These are phyloP conservation scores for Aricia agestis DNA, from an alignment of 1,140 invertebrate species.

Conservation along the genomic window DNA sequence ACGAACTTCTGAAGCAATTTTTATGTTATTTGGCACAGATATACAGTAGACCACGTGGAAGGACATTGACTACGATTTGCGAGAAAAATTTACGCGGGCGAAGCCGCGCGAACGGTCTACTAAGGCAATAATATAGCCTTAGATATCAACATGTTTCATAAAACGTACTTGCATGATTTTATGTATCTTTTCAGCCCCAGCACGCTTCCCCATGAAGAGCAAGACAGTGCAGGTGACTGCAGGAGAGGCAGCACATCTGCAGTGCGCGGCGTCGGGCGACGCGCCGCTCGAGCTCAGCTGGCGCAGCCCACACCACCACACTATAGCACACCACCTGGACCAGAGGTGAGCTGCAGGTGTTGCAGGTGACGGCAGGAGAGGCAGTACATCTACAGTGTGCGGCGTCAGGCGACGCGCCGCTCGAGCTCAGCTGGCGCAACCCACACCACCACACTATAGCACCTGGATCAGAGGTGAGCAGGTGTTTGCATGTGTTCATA, in stretches of 20 bases:
- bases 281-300: constrained; percentile 91
- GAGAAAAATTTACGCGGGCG: too few relatives aligned
- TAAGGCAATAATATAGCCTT: too few relatives aligned
- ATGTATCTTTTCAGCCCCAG: constrained; percentile 80
- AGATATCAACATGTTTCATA: too few relatives aligned
- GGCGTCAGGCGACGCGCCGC: constrained; percentile 91
- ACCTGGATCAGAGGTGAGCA: constrained; percentile 80
- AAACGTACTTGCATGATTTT: neutral
- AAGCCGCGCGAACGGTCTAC: too few relatives aligned
- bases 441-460: constrained; percentile 80
- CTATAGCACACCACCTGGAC: constrained; percentile 81
- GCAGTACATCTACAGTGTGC: constrained; percentile 89
- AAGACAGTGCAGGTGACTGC: constrained; percentile 86
- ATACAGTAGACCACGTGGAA: too few relatives aligned
- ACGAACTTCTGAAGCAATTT: too few relatives aligned
- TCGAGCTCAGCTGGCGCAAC: constrained; percentile 89
- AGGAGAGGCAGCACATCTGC: constrained; percentile 85
- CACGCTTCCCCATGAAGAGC: constrained; percentile 87
- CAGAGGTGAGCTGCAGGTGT: constrained; percentile 71
- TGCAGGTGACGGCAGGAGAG: constrained; percentile 81
- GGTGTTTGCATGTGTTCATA: neutral
- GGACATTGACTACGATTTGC: too few relatives aligned
- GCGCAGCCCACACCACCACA: constrained; percentile 80
- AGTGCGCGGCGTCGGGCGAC: constrained; percentile 93
- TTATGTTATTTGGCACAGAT: too few relatives aligned